Conservation (phyloP, 2,888 invertebrate genomes). For the Ochropleura plecta region DNA sequence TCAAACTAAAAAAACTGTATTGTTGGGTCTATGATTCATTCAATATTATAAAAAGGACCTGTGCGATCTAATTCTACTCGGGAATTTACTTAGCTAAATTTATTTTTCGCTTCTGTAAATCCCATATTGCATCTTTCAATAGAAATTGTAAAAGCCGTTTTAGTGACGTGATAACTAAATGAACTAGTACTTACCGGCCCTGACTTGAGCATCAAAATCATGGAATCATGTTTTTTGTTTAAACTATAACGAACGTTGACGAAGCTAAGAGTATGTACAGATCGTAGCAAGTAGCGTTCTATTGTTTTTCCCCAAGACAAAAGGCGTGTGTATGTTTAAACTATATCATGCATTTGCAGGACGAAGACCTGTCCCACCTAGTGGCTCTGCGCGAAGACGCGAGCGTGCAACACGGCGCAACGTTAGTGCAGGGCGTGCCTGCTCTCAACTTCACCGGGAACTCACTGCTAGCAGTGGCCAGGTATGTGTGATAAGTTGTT, state of each 20-base stretch:
- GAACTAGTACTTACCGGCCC: not conserved
- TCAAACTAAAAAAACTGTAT: not conserved
- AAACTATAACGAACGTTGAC: not conserved
- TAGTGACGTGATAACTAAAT: too few relatives aligned
- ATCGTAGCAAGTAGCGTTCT: not conserved
- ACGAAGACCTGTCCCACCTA: slow-evolving; percentile 74
- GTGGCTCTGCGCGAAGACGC: slow-evolving; percentile 86
- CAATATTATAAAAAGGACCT: too few relatives aligned
- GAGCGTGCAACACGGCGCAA: slow-evolving; percentile 92
- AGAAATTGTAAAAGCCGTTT: too few relatives aligned
- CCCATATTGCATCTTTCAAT: too few relatives aligned
- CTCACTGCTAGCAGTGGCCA: slow-evolving; percentile 92
- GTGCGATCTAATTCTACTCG: too few relatives aligned
- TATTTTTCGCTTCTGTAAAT: too few relatives aligned
- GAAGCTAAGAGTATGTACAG: not conserved
- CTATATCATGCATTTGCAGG: slow-evolving; percentile 59
- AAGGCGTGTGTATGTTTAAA: not conserved
- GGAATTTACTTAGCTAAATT: too few relatives aligned
- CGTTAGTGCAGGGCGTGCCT: slow-evolving; percentile 81
- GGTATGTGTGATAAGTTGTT: slow-evolving; percentile 85
- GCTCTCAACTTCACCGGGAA: slow-evolving; percentile 85
- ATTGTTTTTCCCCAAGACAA: not conserved
- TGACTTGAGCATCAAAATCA: not conserved
- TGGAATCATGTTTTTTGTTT: not conserved
- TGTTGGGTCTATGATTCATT: not conserved